phyloP scores from a whole-genome alignment of 2,797 vertebrate species.

The Acrocephalus scirpaceus region DNA sequence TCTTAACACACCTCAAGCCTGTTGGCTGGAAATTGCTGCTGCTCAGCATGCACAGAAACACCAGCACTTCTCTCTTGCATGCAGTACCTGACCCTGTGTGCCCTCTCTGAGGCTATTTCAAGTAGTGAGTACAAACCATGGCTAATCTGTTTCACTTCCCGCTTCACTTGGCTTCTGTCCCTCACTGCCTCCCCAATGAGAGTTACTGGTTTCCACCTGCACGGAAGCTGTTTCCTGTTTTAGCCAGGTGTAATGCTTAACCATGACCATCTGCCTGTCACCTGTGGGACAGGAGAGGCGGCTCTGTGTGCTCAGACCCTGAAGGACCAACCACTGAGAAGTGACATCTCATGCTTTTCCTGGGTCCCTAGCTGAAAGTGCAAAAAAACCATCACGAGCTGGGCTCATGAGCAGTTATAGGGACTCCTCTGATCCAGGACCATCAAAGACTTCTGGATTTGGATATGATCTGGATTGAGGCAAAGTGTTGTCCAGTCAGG shows the following conservation, averaged over 20 bases:
- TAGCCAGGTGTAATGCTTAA: background rate
- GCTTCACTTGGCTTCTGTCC: background rate
- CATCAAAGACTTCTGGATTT: background rate
- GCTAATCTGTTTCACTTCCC: background rate
- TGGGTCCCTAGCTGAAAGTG: background rate
- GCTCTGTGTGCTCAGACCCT: background rate
- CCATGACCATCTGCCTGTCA: background rate
- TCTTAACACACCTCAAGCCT: background rate
- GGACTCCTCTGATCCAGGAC: background rate
- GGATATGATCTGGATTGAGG: background rate
- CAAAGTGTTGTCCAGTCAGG: background rate
- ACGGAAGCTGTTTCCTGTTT: background rate
- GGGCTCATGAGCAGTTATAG: background rate
- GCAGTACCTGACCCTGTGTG: background rate
- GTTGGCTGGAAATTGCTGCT: background rate
- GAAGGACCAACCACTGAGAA: background rate
- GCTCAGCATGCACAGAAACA: background rate
- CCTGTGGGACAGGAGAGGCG: accelerated
- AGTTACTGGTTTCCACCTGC: background rate
- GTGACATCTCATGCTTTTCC: background rate
- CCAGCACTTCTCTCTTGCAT: background rate
- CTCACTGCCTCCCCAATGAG: background rate
- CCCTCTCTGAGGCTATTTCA: background rate
- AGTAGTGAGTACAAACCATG: background rate
- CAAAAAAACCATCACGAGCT: background rate